A percentile compares a stretch with the other conserved stretches of the same genome.
These are phyloP conservation scores for Lasioglossum marginatum DNA, from an alignment of 2,888 invertebrate species.

Conservation along the genomic window DNA sequence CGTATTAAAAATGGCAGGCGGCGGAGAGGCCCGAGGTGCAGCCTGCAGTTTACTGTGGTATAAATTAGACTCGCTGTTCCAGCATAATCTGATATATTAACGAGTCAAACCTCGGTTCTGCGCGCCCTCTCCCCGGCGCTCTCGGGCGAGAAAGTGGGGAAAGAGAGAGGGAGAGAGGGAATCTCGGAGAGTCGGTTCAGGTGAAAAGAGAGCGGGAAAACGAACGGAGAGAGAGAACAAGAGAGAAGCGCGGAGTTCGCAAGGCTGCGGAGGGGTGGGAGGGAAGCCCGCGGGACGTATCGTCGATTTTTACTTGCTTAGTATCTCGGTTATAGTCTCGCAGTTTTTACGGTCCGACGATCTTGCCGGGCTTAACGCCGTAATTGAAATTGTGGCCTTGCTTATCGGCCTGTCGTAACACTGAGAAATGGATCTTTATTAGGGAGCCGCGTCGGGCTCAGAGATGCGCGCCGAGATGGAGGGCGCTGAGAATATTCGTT, in stretches of 20 bases:
- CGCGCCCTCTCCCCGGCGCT: conserved; percentile 32
- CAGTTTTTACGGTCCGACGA: conserved; percentile 74
- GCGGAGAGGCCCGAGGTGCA: conserved; percentile 68
- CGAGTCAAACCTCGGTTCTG: conserved; percentile 71
- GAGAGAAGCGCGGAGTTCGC: not conserved
- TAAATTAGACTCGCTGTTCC: conserved; percentile 78
- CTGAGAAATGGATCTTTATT: conserved; percentile 77
- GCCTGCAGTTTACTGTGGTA: conserved; percentile 76
- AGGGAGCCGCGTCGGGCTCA: conserved; percentile 64
- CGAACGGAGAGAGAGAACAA: not conserved
- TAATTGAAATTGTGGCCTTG: conserved; percentile 78
- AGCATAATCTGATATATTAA: conserved; percentile 78
- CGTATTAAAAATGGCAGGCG: conserved; percentile 75
- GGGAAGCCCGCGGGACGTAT: conserved; percentile 71
- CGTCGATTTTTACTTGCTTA: conserved; percentile 76
- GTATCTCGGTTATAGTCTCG: conserved; percentile 75
- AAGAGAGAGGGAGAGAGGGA: not conserved
- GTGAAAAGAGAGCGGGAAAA: conserved; percentile 29
- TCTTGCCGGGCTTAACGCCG: conserved; percentile 71
- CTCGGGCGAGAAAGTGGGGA: not conserved
- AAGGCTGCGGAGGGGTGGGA: conserved; percentile 10
- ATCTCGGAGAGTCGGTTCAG: not conserved
- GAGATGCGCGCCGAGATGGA: conserved; percentile 43
- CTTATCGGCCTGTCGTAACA: conserved; percentile 76
- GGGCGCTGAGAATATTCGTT: conserved; percentile 48